Percentiles rank a stretch among this genome's conserved stretches.
Evolutionary conservation across 2,797 vertebrate genomes (phyloP).

Genomic region (Periophthalmus magnuspinnatus): DNA sequence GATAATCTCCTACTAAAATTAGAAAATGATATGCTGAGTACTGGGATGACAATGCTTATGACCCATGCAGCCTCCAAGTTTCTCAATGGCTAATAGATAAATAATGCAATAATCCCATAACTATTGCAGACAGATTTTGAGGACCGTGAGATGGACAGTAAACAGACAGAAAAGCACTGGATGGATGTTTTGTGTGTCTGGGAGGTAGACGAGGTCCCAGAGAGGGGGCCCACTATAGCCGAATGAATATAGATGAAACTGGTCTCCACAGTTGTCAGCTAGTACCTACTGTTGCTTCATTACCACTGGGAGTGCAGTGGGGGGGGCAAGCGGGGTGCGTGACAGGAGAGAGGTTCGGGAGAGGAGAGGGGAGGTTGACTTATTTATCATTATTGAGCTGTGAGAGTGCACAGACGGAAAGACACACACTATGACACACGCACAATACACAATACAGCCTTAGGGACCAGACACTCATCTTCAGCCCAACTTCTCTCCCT

Average conservation of each 20-base stretch:
- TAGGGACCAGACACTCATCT: slow-evolving; percentile 66
- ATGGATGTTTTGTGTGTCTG: slow-evolving; percentile 54
- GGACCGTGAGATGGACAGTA: slow-evolving; percentile 21
- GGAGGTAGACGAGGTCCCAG: slow-evolving; percentile 47
- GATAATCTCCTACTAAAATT: background rate
- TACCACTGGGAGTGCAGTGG: slow-evolving; percentile 57
- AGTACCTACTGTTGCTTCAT: slow-evolving; percentile 70
- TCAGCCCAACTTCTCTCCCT: slow-evolving; percentile 49
- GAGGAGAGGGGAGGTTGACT: slow-evolving; percentile 64
- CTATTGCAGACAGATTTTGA: slow-evolving; percentile 6
- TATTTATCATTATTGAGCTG: slow-evolving; percentile 77
- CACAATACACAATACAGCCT: slow-evolving; percentile 43
- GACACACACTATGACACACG: slow-evolving; percentile 17
- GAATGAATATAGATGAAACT: slow-evolving; percentile 69
- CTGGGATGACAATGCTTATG: background rate
- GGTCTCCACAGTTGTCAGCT: slow-evolving; percentile 63
- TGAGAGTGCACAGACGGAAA: slow-evolving; percentile 56
- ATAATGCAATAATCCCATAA: slow-evolving; percentile 4
- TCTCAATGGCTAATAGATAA: slow-evolving; percentile 5
- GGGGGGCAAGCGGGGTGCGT: slow-evolving; percentile 36
- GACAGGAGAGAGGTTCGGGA: slow-evolving; percentile 58
- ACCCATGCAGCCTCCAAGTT: background rate
- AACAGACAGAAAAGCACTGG: slow-evolving; percentile 20
- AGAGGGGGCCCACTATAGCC: slow-evolving; percentile 50
- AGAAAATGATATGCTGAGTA: background rate